Percentiles rank a stretch among this genome's conserved stretches.
These are phyloP conservation scores for Anthrax anthrax DNA, from an alignment of 2,888 invertebrate genomes.

Conservation along the genomic window DNA sequence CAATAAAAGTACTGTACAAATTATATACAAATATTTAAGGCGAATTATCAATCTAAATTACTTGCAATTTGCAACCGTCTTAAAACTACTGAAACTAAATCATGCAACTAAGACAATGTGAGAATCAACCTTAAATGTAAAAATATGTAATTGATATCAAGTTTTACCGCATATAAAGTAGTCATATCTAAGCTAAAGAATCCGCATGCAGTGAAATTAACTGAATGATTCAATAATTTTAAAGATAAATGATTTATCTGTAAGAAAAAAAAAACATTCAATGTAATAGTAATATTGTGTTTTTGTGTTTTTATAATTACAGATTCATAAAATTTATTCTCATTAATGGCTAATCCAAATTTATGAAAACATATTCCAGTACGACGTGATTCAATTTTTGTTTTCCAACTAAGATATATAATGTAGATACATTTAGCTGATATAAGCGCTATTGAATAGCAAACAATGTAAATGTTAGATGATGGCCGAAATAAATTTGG, in stretches of 20 bases:
- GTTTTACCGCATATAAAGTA: conserved; percentile 30
- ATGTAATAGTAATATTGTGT: background rate
- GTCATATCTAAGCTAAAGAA: conserved; percentile 34
- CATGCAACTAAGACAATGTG: too few species aligned
- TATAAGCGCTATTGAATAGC: conserved; percentile 24
- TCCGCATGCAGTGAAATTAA: conserved; percentile 33
- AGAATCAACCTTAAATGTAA: too few species aligned
- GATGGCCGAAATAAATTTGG: conserved; percentile 30
- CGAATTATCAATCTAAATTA: too few species aligned
- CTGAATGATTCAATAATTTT: conserved; percentile 31
- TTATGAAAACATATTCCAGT: conserved; percentile 33
- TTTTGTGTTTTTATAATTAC: conserved; percentile 14
- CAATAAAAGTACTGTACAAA: too few species aligned
- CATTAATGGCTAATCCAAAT: conserved; percentile 29
- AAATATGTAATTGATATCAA: too few species aligned
- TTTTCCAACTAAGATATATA: conserved; percentile 33
- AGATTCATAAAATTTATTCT: conserved; percentile 30
- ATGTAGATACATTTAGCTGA: conserved; percentile 31
- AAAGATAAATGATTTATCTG: conserved; percentile 31
- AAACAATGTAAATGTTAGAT: conserved; percentile 25
- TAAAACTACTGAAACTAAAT: too few species aligned
- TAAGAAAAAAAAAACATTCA: background rate
- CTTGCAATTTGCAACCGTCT: too few species aligned
- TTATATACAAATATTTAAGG: too few species aligned
- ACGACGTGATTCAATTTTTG: conserved; percentile 29